Evolutionary conservation across 2,113 vertebrate genomes (phyloP).

Genomic region (Gadus chalcogrammus): DNA sequence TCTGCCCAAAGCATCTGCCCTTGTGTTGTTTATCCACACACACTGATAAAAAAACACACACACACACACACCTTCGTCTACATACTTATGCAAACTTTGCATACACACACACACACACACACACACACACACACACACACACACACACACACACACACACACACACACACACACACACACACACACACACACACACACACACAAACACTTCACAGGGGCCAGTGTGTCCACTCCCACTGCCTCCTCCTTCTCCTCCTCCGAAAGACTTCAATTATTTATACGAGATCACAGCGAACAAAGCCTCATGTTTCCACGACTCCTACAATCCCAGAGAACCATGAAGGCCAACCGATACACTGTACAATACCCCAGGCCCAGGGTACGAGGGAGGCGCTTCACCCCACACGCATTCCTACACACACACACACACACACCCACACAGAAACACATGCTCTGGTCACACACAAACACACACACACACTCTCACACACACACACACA

Average conservation of each 20-base stretch:
- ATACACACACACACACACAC: background rate
- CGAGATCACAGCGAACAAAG: slow-evolving; percentile 59
- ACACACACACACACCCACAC: slow-evolving; percentile 29
- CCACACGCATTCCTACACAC: slow-evolving; percentile 54
- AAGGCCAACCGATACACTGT: slow-evolving; percentile 58
- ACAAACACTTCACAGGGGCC: slow-evolving; percentile 17
- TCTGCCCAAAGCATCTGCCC: too few relatives aligned
- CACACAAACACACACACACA: background rate
- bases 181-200: background rate
- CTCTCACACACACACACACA: background rate
- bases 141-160: background rate
- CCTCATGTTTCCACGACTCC: slow-evolving; percentile 59
- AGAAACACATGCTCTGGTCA: slow-evolving; percentile 5
- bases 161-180: background rate
- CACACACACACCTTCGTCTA: background rate
- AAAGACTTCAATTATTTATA: slow-evolving; percentile 72
- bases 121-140: slow-evolving; percentile 7
- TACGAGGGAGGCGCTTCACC: slow-evolving; percentile 70
- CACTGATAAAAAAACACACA: background rate
- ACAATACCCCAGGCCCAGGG: slow-evolving; percentile 55
- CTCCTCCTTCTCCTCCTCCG: slow-evolving; percentile 32
- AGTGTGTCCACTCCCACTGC: slow-evolving; percentile 16
- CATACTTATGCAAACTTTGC: background rate
- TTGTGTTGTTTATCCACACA: too few relatives aligned
- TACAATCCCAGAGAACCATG: slow-evolving; percentile 52